Base-by-base conservation (phyloP, 1,140 invertebrate species). In the Sitophilus oryzae region DNA sequence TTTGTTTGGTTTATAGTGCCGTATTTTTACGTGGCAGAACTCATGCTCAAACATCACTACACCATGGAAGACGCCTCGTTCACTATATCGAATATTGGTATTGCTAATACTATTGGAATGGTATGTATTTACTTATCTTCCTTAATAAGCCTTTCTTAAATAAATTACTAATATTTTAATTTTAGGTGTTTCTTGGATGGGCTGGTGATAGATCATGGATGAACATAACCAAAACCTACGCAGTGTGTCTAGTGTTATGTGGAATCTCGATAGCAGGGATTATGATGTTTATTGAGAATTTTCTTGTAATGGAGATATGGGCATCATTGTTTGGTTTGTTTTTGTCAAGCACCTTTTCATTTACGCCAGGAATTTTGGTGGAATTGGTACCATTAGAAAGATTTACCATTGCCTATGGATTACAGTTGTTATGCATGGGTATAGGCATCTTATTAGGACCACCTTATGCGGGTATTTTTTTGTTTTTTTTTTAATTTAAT, bases 1-100 rank as follows among this genome's bases (percentile, higher is more conserved):
- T 93, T 92, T 71, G 85, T 84, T 60, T 94, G 88, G 86, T 91
- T 91, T 69, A 91, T 93, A 61, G 86, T 92, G 42, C 89, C 89
- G 25, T 93, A 94, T 74, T 88, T 93, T 67, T 94, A 91, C 70
- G 74, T 93, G 18, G 85, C 85, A 37, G 88, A 91, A 50, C 79
- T 82, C 65, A 77, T 85, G 71, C 78, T 74, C 20, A 73, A 77
- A 23, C 76, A 79, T 56, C 74, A 76, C 0, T 86, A 86, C 61
- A 74, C 76, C 6, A 82, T 88, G 55, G 78, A 83, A n/a, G 79
- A 84, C 40, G 85, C 82, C 34, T 89, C 89, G 1, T 77, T 80
- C 52, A 75, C 91, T 44, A 78, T 93, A 48, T 89, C 88, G 52
- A 78, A 86, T 16, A 88, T 93, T 59, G 91, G 91, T 41, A 82